Evolutionary conservation across 2,888 invertebrate species (phyloP).

Genomic region (Masnerella sp.): DNA sequence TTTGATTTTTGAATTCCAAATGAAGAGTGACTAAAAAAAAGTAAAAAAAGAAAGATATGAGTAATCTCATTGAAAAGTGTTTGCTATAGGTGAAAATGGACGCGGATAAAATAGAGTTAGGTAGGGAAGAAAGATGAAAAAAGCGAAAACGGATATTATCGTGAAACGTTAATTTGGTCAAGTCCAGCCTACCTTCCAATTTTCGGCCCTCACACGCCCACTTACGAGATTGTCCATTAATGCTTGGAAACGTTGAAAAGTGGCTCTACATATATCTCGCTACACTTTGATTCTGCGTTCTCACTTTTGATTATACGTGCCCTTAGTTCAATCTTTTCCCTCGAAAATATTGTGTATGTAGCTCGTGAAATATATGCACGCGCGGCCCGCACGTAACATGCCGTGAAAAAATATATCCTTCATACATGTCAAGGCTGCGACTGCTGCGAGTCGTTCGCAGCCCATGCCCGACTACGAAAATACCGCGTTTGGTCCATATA

Average conservation of each 20-base stretch:
- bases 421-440: background rate
- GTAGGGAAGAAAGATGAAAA: conserved; percentile 45
- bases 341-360: background rate
- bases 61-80: background rate
- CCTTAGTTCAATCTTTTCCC: conserved; percentile 21
- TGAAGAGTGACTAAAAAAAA: too few species aligned
- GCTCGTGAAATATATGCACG: background rate
- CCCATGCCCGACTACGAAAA: too few species aligned
- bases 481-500: too few species aligned
- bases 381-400: background rate
- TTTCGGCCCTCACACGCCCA: conserved; percentile 77
- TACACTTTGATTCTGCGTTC: conserved; percentile 34
- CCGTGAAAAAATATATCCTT: conserved; percentile 11
- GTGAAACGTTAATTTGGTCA: conserved; percentile 77
- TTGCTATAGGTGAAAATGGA: conserved; percentile 14
- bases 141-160: conserved; percentile 76
- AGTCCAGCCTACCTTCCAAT: conserved; percentile 77
- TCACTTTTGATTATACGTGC: conserved; percentile 25
- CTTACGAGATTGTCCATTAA: conserved; percentile 77
- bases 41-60: too few species aligned
- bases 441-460: too few species aligned
- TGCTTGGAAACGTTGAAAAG: conserved; percentile 74
- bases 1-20: too few species aligned
- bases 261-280: conserved; percentile 65
- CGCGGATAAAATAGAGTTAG: conserved; percentile 43